Evolutionary conservation across 1,140 invertebrate species (phyloP), one percentile per base, ranked within the genome.

Genomic region (Apis laboriosa): DNA sequence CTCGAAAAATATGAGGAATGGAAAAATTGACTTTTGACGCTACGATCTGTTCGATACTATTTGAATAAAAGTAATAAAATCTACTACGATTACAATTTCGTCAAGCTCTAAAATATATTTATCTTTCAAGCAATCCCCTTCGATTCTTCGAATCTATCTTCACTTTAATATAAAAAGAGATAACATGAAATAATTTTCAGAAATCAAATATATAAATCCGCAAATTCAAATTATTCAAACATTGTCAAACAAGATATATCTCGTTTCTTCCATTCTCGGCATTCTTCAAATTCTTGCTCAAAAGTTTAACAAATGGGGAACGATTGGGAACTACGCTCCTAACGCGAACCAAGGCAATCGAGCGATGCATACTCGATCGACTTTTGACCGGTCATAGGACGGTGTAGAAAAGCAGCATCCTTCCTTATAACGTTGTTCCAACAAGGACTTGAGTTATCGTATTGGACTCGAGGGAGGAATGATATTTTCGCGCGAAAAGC

Each of bases 401-500:
- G 61, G n/a, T 56, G 56, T 53, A 28, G 61, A 56, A 56, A 55
- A 80, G 11, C 43, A 34, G 17, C 78, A 34, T 43, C 34, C 34
- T 43, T 43, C 34, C 34, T 24, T 55, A 61, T 64, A 80, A 80
- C 78, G 71, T 77, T 77, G 74, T 77, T 82, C n/a, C 61, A 67
- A 15, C 53, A 28, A 43, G 63, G 34, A 34, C 49, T 80, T 88
- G 87, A 88, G 86, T 88, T 88, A 88, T 88, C 84, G 87, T 82
- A 88, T 88, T 84, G 86, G 84, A 78, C 87, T 84, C 87, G 70
- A 64, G 87, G 87, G 87, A 88, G 55, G 80, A 86, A 84, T 83
- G 86, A 80, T 88, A 81, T 88, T 88, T 88, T 80, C 83, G 72
- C 74, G 80, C 68, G 86, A 86, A 88, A 88, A 88, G 82, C 83